A percentile compares a stretch with the other conserved stretches of the same genome.
These are phyloP conservation scores for Phymanthus crucifer DNA, from an alignment of 92 coral and sea anemone species.

Conservation along the genomic window DNA sequence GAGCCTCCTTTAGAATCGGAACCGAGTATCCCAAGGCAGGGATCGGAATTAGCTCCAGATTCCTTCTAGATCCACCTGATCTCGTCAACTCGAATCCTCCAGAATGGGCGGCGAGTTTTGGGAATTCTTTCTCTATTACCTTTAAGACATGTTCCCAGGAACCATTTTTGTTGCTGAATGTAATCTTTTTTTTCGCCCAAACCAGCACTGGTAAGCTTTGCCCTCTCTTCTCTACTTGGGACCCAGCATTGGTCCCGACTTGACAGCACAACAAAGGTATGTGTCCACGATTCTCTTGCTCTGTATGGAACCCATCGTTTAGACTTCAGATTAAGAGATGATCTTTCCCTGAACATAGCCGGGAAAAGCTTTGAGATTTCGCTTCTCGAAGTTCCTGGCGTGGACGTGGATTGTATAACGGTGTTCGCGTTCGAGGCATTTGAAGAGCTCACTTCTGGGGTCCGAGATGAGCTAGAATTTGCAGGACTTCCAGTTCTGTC, in stretches of 20 bases:
- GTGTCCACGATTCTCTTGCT: slow-evolving; percentile 54
- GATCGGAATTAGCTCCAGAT: slow-evolving; percentile 23
- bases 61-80: slow-evolving; percentile 58
- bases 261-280: slow-evolving; percentile 42
- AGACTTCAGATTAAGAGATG: neutral
- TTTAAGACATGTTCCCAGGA: slow-evolving; percentile 40
- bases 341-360: neutral
- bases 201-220: slow-evolving; percentile 29
- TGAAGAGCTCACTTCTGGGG: neutral
- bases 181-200: slow-evolving; percentile 54
- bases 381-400: neutral
- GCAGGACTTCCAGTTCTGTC: no score
- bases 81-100: slow-evolving; percentile 64
- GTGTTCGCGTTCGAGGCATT: neutral
- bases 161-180: slow-evolving; percentile 49
- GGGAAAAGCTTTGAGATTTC: neutral
- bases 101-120: slow-evolving; percentile 31
- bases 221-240: slow-evolving; percentile 37
- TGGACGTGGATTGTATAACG: neutral
- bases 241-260: slow-evolving; percentile 25
- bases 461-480: neutral
- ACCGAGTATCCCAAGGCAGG: slow-evolving; percentile 41
- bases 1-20: slow-evolving; percentile 44
- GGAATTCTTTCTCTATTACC: slow-evolving; percentile 55
- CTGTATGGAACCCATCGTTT: slow-evolving; percentile 9